phyloP scores from a whole-genome alignment of 2,113 vertebrate species.

The Pterocles burchelli region DNA sequence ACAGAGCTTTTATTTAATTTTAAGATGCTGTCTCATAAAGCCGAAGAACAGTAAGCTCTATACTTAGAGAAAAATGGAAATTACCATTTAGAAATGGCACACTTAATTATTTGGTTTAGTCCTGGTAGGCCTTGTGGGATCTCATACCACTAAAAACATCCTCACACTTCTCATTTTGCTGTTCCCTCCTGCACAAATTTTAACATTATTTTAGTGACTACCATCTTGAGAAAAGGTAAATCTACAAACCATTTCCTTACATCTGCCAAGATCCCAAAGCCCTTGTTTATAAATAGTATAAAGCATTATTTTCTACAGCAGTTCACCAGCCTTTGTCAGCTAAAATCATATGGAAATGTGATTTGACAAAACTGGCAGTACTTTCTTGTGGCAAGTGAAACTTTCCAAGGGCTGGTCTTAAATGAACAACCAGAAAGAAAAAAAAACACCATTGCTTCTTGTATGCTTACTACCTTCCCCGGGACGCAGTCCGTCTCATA shows the following conservation, averaged over 20 bases:
- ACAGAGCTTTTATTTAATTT: neutral
- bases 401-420: neutral
- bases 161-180: neutral
- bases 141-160: neutral
- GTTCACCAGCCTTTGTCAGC: neutral
- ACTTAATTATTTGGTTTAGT: neutral
- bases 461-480: neutral
- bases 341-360: neutral
- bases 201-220: neutral
- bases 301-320: conserved; percentile 19
- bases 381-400: neutral
- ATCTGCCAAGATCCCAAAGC: neutral
- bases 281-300: neutral
- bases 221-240: neutral
- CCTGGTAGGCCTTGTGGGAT: neutral
- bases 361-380: neutral
- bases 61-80: neutral
- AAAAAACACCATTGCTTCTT: neutral
- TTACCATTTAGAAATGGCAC: neutral
- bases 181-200: neutral
- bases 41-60: neutral
- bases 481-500: accelerated
- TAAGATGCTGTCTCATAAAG: neutral
- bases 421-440: neutral
- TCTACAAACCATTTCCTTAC: neutral